These are phyloP conservation scores for Ceryle rudis DNA, from an alignment of 2,797 vertebrate species.

Conservation along the genomic window DNA sequence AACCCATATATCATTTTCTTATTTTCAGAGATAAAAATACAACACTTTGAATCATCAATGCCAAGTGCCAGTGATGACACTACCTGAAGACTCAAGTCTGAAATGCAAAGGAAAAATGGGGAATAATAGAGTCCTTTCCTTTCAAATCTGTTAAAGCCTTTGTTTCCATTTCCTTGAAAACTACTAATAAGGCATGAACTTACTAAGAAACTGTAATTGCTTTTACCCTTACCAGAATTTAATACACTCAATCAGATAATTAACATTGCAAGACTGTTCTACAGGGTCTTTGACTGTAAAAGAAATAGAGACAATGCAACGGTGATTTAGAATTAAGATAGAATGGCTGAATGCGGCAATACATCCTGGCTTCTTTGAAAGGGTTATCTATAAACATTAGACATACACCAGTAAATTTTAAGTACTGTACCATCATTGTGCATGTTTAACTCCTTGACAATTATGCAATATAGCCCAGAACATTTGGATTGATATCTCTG, in stretches of 20 bases:
- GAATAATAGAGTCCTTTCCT: neutral
- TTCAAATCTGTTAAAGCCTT: neutral
- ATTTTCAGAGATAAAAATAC: neutral
- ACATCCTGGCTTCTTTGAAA: conserved; percentile 26
- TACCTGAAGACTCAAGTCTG: neutral
- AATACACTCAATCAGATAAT: conserved; percentile 64
- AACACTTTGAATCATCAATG: neutral
- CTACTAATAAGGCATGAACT: neutral
- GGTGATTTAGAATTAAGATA: conserved; percentile 59
- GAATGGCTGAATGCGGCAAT: conserved; percentile 31
- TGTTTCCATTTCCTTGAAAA: neutral
- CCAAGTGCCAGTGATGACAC: neutral
- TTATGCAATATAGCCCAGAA: conserved; percentile 62
- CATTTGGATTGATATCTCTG: conserved; percentile 50
- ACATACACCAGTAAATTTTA: conserved; percentile 42
- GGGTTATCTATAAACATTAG: conserved; percentile 59
- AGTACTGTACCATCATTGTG: conserved; percentile 21
- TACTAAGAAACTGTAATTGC: neutral
- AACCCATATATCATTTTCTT: neutral
- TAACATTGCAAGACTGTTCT: conserved; percentile 62
- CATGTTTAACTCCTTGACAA: conserved; percentile 58
- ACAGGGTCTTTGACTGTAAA: conserved; percentile 26
- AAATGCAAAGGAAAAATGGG: neutral
- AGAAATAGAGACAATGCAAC: neutral
- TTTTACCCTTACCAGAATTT: conserved; percentile 58